Base-by-base conservation (phyloP, 2,113 vertebrate species). In the Nothocercus julius region DNA sequence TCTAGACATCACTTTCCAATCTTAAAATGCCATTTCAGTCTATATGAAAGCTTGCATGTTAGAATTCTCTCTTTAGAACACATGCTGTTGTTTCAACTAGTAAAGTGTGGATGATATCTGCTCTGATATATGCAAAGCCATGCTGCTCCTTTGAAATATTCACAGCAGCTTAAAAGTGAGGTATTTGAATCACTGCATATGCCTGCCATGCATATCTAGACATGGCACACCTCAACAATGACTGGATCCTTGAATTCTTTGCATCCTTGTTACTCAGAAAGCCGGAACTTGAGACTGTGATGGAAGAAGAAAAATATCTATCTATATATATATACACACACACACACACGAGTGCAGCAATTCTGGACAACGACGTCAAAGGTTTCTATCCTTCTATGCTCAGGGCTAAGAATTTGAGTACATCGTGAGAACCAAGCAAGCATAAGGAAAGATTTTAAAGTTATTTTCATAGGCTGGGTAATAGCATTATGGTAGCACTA, bases 381-480 rank as follows among this genome's bases (percentile, higher is more conserved):
- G 4, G 51, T 63, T 86, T 75, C 34, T 72, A 54, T 19, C 18
- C 38, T 20, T 72, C 38, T 75, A 59, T 17, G 27, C 34, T 18
- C 22, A 63, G 4, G 25, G 32, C 32, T 70, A 90, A 67, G 32
- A 81, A 74, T 8, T 2, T 40, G 5, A 18, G 38, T 20, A 51
- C 84, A 36, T 64, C 42, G 32, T 11, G 34, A 82, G 74, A 88
- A 90, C 0, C 8, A 82, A n/a, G 40, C 42, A 90, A 90, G 34
- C 70, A 12, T 15, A 91, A 9, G 1, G 44, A 14, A 70, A 73
- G 24, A 74, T 81, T 81, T 83, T 11, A 19, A 47, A 86, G 53
- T 22, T 87, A 62, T 76, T 88, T 72, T 73, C 44, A 86, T 16
- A 88, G 24, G 40, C 21, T 66, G n/a, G 64, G 81, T 85, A 76